phyloP scores from a whole-genome alignment of 2,113 vertebrate genomes.

The Camelus dromedarius region DNA sequence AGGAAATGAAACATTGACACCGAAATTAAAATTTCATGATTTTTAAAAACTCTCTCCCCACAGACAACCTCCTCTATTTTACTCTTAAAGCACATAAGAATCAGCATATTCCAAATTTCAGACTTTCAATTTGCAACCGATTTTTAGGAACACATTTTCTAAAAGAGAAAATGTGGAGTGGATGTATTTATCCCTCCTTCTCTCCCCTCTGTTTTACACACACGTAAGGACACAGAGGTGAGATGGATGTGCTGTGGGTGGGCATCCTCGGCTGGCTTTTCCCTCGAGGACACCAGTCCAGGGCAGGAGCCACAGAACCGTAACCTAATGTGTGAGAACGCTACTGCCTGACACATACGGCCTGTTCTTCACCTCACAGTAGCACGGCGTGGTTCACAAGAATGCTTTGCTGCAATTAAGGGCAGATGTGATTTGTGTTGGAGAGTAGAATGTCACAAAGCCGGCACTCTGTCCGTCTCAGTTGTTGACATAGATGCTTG shows the following conservation, averaged over 20 bases:
- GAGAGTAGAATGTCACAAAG: neutral
- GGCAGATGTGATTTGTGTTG: neutral
- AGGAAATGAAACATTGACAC: constrained; percentile 7
- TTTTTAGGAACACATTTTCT: neutral
- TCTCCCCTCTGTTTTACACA: neutral
- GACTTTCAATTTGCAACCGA: neutral
- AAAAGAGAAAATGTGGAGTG: neutral
- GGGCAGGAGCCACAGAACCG: neutral
- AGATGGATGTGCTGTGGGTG: neutral
- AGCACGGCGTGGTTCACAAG: accelerated
- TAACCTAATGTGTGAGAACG: neutral
- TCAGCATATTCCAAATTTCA: neutral
- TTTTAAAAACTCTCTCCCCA: neutral
- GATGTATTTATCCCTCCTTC: neutral
- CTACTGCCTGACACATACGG: neutral
- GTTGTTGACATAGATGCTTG: neutral
- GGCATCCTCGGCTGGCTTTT: neutral
- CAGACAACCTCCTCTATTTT: neutral
- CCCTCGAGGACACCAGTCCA: neutral
- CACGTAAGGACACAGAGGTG: neutral
- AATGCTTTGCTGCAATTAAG: neutral
- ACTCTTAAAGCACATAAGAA: neutral
- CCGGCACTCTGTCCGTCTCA: neutral
- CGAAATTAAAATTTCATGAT: constrained; percentile 7
- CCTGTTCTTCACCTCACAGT: neutral